Base-by-base conservation (phyloP, 2,797 vertebrate species). In the Coregonus ussuriensis region DNA sequence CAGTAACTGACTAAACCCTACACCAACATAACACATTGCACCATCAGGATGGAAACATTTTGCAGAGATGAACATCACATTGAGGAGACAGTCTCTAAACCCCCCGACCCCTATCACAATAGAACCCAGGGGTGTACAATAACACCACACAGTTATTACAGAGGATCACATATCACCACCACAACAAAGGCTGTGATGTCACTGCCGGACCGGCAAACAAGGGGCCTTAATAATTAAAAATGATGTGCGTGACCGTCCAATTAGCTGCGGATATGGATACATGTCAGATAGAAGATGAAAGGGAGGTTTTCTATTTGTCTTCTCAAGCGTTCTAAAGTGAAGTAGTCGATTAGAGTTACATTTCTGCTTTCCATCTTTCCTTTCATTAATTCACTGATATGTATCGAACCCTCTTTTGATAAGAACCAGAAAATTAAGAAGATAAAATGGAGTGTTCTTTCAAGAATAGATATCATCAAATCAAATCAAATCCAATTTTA, bases 141-240 rank as follows among this genome's bases (percentile, higher is more conserved):
- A 82, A 92, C 94, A 83, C 85, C 90, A 89, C 89, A 87, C 89
- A 90, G 91, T 93, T 92, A 91, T 92, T 88, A 91, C 85, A 82
- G 82, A 88, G 70, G 92, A 93, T 95, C 93, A 86, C 77, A 89
- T 95, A 89, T 92, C 93, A 88, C 79, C 59, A 74, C 83, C 70
- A 67, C 80, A 77, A 95, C 94, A 95, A 95, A 93, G 91, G 90
- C 88, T 47, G 41, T 47, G 41, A 47, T 11, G 41, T 47, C 41
- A 47, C 41, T 47, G 41, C 72, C 77, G 77, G 4, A 29, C 52
- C 31, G 86, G 94, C 95, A 94, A 95, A 95, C 91, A 85, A 93
- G 85, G 4, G 74, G 62, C 81, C 81, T 95, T 91, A 95, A 95
- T 94, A 90, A 94, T 95, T 95, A 81, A 95, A 89, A 89, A 88